phyloP scores from a whole-genome alignment of 2,888 invertebrate genomes.

The Drosophila maculinotata region DNA sequence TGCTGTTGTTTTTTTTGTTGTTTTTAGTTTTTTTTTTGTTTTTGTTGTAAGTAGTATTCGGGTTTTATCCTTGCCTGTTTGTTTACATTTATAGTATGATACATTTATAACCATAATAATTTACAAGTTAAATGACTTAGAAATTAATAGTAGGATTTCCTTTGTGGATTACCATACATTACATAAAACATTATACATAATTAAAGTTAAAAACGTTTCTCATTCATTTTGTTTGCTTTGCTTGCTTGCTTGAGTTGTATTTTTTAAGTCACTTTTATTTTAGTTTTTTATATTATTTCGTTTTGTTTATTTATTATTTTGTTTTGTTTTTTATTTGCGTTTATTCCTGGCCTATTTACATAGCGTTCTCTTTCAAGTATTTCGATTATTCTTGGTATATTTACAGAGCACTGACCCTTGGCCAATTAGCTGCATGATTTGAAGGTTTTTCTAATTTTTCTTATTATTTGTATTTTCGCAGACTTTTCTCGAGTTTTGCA shows the following conservation, averaged over 20 bases:
- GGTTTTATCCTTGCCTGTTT: slow-evolving; percentile 17
- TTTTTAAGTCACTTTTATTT: slow-evolving; percentile 14
- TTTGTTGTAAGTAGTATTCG: slow-evolving; percentile 8
- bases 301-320: slow-evolving; percentile 20
- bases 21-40: slow-evolving; percentile 19
- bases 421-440: slow-evolving; percentile 56
- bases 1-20: slow-evolving; percentile 12
- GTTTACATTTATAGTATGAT: slow-evolving; percentile 48
- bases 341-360: slow-evolving; percentile 68
- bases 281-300: slow-evolving; percentile 15
- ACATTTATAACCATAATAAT: slow-evolving; percentile 80
- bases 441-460: slow-evolving; percentile 28
- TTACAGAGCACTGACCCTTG: slow-evolving; percentile 68
- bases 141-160: slow-evolving; percentile 78
- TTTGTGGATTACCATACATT: slow-evolving; percentile 69
- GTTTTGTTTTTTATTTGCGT: slow-evolving; percentile 13
- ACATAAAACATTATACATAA: slow-evolving; percentile 75
- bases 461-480: slow-evolving; percentile 59
- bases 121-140: slow-evolving; percentile 80
- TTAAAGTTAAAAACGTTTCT: slow-evolving; percentile 73
- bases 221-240: slow-evolving; percentile 27
- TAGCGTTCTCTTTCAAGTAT: slow-evolving; percentile 54
- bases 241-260: slow-evolving; percentile 22
- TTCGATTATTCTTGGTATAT: slow-evolving; percentile 50
- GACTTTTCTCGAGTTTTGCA: slow-evolving; percentile 66